Conservation (phyloP, 92 coral and sea anemone species). For the Porites lobata region DNA sequence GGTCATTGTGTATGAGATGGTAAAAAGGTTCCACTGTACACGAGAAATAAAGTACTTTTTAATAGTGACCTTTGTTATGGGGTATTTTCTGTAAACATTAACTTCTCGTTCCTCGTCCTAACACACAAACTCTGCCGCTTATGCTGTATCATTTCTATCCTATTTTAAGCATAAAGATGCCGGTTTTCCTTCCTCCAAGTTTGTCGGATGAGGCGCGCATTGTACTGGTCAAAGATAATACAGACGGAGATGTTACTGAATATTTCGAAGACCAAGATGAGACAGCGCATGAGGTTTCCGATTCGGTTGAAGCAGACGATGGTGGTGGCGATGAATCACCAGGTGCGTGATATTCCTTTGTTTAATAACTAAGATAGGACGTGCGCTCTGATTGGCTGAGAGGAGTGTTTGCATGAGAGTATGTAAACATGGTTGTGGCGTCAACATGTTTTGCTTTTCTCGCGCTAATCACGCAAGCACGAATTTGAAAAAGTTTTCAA, state of each 20-base stretch:
- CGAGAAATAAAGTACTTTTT: no score
- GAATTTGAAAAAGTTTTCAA: no score
- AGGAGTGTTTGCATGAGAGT: no score
- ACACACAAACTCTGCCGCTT: background rate
- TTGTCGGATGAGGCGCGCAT: conserved; percentile 50
- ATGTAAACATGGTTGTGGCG: no score
- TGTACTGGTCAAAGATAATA: background rate
- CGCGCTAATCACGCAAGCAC: no score
- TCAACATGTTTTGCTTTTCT: no score
- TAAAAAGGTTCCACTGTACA: no score
- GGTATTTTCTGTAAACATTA: no score
- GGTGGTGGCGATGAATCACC: background rate
- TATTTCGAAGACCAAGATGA: conserved; percentile 25
- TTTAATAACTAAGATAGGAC: no score
- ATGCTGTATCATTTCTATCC: background rate
- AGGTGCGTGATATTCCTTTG: background rate
- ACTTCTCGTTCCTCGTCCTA: background rate
- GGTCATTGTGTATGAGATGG: no score
- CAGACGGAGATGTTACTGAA: conserved; percentile 13
- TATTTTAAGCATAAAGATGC: conserved; percentile 21
- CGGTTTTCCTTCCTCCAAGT: conserved; percentile 52
- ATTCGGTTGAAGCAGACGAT: background rate
- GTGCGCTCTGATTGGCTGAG: no score
- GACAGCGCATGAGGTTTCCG: background rate
- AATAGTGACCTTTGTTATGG: no score